phyloP scores from a whole-genome alignment of 2,113 vertebrate genomes.

The Sander lucioperca region DNA sequence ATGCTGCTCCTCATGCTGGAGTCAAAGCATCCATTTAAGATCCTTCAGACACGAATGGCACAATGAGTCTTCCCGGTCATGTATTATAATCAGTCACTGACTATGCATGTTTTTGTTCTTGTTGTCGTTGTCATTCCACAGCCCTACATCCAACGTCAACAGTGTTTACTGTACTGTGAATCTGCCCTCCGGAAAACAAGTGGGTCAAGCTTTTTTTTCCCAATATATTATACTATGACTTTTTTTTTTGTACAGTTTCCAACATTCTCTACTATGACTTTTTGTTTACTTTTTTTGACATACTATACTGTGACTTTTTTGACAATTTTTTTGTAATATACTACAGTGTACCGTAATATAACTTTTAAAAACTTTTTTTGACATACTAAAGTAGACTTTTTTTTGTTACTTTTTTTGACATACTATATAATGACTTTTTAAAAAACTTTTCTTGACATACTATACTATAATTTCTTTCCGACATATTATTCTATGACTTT shows the following conservation, averaged over 20 bases:
- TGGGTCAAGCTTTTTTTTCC: conserved; percentile 23
- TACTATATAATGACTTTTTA: too few relatives aligned
- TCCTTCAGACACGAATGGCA: conserved; percentile 18
- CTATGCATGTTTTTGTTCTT: background rate
- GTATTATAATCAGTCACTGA: background rate
- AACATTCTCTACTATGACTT: too few relatives aligned
- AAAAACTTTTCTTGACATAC: too few relatives aligned
- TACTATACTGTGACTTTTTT: too few relatives aligned
- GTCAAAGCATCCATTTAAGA: conserved; percentile 38
- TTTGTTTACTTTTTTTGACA: too few relatives aligned
- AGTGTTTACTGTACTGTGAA: conserved; percentile 54
- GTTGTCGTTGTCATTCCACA: conserved; percentile 19
- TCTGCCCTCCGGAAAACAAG: conserved; percentile 27
- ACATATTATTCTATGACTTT: too few relatives aligned
- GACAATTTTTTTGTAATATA: too few relatives aligned
- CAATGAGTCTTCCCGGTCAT: background rate
- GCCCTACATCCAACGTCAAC: conserved; percentile 27
- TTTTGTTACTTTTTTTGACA: too few relatives aligned
- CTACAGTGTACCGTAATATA: too few relatives aligned
- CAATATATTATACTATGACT: background rate
- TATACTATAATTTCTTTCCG: too few relatives aligned
- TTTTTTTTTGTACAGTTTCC: background rate
- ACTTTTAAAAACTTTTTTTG: too few relatives aligned
- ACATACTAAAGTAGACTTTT: too few relatives aligned
- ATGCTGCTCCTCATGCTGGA: conserved; percentile 20